A percentile compares a stretch with the other conserved stretches of the same genome.
These are phyloP conservation scores for Epinotia brunnichana DNA, from an alignment of 2,888 invertebrate species.

Conservation along the genomic window DNA sequence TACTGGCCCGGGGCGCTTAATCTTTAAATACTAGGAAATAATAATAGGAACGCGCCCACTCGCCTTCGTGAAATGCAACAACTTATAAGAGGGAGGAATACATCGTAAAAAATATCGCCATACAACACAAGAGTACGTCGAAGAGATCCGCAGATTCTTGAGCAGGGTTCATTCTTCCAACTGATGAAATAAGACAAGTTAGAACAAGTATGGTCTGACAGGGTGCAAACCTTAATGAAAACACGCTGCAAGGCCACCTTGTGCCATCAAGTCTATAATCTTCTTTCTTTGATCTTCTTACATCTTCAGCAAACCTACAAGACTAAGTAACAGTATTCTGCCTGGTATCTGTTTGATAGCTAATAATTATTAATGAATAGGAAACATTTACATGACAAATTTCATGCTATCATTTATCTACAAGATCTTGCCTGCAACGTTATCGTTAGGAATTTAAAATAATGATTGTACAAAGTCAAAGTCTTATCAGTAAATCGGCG, in stretches of 20 bases:
- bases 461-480: neutral
- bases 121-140: neutral
- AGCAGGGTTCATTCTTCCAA: constrained; percentile 42
- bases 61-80: too few species aligned
- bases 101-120: neutral
- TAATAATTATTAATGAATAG: neutral
- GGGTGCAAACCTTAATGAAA: constrained; percentile 83
- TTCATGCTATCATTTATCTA: neutral
- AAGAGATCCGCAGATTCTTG: neutral
- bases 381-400: neutral
- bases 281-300: constrained; percentile 44
- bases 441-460: constrained; percentile 1
- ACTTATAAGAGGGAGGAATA: neutral
- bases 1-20: too few species aligned
- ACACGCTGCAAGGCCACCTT: constrained; percentile 85
- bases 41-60: too few species aligned
- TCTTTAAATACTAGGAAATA: too few species aligned
- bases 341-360: neutral
- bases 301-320: constrained; percentile 5
- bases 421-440: constrained; percentile 4
- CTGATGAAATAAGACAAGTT: constrained; percentile 62
- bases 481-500: neutral
- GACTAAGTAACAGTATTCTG: neutral
- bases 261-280: constrained; percentile 66
- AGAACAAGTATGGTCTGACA: constrained; percentile 85